Evolutionary conservation across 2,797 vertebrate species (phyloP).

Genomic region (Molossus molossus): DNA sequence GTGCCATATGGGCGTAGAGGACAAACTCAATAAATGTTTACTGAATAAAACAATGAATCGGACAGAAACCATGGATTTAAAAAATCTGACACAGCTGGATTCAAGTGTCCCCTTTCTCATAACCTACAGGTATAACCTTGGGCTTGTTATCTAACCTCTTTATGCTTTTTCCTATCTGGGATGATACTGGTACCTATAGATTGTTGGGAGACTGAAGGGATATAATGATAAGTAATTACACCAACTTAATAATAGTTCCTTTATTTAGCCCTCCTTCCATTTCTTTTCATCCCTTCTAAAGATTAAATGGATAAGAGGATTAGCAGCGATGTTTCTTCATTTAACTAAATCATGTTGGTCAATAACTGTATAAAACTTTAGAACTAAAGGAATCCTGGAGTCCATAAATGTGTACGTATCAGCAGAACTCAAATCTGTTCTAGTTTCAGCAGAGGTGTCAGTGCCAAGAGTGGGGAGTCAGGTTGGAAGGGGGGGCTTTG

Average conservation of each 20-base stretch:
- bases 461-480: too few relatives aligned
- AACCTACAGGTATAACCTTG: not conserved
- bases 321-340: slow-evolving; percentile 20
- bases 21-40: not conserved
- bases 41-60: not conserved
- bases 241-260: not conserved
- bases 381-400: not conserved
- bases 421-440: not conserved
- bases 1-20: not conserved
- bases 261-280: not conserved
- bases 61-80: not conserved
- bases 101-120: not conserved
- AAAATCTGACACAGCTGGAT: not conserved
- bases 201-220: not conserved
- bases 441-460: not conserved
- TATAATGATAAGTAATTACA: not conserved
- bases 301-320: not conserved
- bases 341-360: not conserved
- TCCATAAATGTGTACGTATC: not conserved
- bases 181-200: not conserved
- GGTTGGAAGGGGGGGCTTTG: not conserved
- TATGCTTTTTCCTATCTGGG: not conserved
- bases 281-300: slow-evolving; percentile 11
- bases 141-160: not conserved
- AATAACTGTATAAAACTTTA: not conserved